Base-by-base conservation (phyloP, 1,140 invertebrate genomes). In the Charaxes varanes region DNA sequence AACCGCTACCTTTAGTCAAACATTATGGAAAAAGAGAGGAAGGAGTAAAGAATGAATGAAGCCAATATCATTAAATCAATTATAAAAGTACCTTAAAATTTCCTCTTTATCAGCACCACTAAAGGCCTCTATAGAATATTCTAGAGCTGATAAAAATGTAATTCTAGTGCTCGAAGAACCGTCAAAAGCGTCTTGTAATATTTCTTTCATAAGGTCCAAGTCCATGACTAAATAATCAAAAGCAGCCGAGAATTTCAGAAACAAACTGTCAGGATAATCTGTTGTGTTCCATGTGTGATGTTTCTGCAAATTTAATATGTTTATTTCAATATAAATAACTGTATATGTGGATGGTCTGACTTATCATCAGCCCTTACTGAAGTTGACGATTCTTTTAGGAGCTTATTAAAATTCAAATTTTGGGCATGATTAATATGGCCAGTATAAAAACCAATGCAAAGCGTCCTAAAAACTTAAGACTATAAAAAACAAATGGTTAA, bases 51-150 rank as follows among this genome's bases (percentile, higher is more conserved):
- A n/a, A n/a, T n/a, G n/a, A n/a, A n/a, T n/a, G n/a, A n/a, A n/a
- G n/a, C n/a, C n/a, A n/a, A n/a, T n/a, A n/a, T n/a, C n/a, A n/a
- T n/a, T n/a, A n/a, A n/a, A n/a, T n/a, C n/a, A n/a, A n/a, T n/a
- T n/a, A n/a, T n/a, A n/a, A n/a, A n/a, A n/a, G n/a, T 62, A 87
- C 86, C 76, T 84, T 5, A 85, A 55, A 32, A 86, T 83, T 10
- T 72, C 40, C 53, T 84, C 77, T 27, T 78, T 79, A 3, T 87
- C 67, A n/a, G 77, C 77, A 49, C 76, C 70, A 47, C 86, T 82
- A 6, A 83, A 60, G 0, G 53, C 27, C 1, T 69, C 41, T 1
- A 66, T 36, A 4, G 61, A 55, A 35, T 84, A 64, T 6, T 71
- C 56, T 53, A 69, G 64, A 2, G 77, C 63, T 8, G 44, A 48